Evolutionary conservation across 2,113 vertebrate species (phyloP).

Genomic region (Mesoclemmys tuberculata): DNA sequence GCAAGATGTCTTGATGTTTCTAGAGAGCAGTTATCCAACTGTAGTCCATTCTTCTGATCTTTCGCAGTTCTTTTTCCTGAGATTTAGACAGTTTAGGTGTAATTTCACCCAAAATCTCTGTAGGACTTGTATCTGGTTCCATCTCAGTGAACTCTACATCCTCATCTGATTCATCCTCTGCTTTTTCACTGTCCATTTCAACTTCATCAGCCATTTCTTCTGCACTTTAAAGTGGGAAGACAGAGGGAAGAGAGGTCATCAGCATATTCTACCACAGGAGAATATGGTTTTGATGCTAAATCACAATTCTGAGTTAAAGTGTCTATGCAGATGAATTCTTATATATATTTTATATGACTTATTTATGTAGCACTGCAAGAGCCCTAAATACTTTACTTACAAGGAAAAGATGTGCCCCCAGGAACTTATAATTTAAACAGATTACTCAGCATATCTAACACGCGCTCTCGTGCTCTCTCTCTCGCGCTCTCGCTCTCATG

Average conservation of each 20-base stretch:
- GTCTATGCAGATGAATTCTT: neutral
- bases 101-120: constrained; percentile 44
- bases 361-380: neutral
- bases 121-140: constrained; percentile 34
- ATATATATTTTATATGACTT: neutral
- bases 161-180: constrained; percentile 85
- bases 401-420: neutral
- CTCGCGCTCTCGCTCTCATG: too few species aligned
- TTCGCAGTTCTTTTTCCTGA: constrained; percentile 86
- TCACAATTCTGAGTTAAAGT: neutral
- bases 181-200: constrained; percentile 86
- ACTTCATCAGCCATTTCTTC: constrained; percentile 75
- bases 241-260: neutral
- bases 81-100: constrained; percentile 80
- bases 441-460: neutral
- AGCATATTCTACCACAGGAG: neutral
- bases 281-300: neutral
- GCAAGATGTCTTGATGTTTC: neutral
- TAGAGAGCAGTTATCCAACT: constrained; percentile 84
- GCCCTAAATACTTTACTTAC: neutral
- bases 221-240: constrained; percentile 40
- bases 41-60: constrained; percentile 87
- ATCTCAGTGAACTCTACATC: constrained; percentile 73
- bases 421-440: neutral
- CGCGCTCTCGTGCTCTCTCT: too few species aligned